Percentiles rank a stretch among this genome's conserved stretches.
phyloP scores from a whole-genome alignment of 2,113 vertebrate species.

The Pionites leucogaster region DNA sequence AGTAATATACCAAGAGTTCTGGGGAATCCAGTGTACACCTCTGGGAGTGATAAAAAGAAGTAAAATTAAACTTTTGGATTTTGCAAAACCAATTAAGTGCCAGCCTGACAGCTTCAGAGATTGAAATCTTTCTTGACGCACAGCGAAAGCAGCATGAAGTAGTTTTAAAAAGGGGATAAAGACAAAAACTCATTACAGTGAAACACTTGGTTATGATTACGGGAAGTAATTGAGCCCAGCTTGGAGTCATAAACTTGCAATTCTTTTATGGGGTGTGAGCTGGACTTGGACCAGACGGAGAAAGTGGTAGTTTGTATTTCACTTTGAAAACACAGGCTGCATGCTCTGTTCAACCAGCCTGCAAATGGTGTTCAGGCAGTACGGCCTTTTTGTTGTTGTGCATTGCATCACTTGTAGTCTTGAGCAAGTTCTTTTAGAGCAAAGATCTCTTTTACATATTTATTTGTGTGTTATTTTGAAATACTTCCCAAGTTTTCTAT shows the following conservation, averaged over 20 bases:
- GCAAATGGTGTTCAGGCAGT: background rate
- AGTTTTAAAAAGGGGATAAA: background rate
- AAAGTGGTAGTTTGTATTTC: conserved; percentile 40
- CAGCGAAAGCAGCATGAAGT: background rate
- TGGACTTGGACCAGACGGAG: conserved; percentile 44
- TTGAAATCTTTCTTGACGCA: background rate
- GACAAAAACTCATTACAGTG: background rate
- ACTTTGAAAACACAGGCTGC: background rate
- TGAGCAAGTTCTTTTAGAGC: background rate
- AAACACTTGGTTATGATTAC: conserved; percentile 62
- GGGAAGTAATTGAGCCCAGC: conserved; percentile 53
- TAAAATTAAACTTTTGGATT: background rate
- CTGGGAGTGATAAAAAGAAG: background rate
- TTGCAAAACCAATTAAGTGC: background rate
- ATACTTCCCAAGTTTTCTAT: background rate
- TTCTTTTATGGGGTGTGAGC: conserved; percentile 60
- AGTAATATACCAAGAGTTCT: conserved; percentile 17
- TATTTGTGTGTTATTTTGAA: background rate
- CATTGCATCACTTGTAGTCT: background rate
- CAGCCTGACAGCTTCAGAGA: background rate
- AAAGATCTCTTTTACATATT: background rate
- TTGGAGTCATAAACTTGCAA: conserved; percentile 49
- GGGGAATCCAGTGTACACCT: background rate
- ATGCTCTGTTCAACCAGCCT: background rate
- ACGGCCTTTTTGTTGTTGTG: background rate